Evolutionary conservation across 92 coral and sea anemone species (phyloP).

Genomic region (Muricea muricata): DNA sequence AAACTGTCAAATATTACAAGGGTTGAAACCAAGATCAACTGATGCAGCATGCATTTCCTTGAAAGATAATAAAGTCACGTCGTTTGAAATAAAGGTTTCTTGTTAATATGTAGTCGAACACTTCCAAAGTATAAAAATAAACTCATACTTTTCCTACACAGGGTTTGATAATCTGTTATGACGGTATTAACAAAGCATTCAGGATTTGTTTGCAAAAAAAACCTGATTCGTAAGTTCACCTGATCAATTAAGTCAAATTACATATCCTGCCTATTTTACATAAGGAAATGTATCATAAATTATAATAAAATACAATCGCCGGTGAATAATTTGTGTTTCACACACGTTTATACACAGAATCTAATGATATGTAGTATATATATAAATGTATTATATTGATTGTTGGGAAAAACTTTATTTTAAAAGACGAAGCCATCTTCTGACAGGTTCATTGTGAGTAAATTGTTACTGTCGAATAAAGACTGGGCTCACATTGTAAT

Average conservation of each 20-base stretch:
- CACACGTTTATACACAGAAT: too few species aligned
- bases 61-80: neutral
- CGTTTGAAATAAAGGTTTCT: neutral
- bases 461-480: neutral
- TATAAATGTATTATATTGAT: neutral
- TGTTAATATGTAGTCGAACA: too few species aligned
- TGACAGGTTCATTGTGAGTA: conserved; percentile 7
- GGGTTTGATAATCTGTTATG: too few species aligned
- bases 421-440: neutral
- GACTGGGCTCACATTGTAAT: neutral
- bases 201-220: neutral
- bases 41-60: too few species aligned
- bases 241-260: too few species aligned
- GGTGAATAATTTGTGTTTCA: too few species aligned
- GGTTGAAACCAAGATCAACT: neutral
- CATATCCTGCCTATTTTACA: neutral
- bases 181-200: neutral
- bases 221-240: neutral
- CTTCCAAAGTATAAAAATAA: too few species aligned
- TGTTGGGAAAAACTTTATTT: neutral
- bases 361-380: too few species aligned
- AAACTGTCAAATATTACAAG: neutral
- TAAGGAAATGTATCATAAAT: neutral
- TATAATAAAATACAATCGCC: neutral
- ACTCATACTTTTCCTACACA: too few species aligned